Evolutionary conservation across 2,888 invertebrate species (phyloP).

Genomic region (Callimorpha dominula): DNA sequence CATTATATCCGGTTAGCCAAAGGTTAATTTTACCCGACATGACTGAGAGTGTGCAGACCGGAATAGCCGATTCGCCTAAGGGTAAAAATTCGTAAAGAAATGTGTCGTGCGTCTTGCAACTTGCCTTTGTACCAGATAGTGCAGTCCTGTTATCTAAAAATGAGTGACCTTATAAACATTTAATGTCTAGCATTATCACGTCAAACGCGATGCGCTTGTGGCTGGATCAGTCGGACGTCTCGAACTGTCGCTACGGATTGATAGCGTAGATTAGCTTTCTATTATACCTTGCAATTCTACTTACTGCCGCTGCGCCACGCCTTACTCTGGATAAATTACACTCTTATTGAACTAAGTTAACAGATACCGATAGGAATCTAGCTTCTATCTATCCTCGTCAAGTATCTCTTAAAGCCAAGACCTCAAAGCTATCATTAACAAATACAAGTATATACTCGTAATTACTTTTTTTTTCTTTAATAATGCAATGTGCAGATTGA

Average conservation of each 20-base stretch:
- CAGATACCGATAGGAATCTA: slow-evolving; percentile 15
- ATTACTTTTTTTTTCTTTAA: neutral
- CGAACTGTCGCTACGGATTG: slow-evolving; percentile 51
- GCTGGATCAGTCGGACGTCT: slow-evolving; percentile 26
- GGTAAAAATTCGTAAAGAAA: neutral
- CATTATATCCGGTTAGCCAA: neutral
- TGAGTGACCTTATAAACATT: neutral
- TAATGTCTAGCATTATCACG: neutral
- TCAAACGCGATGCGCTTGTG: slow-evolving; percentile 35
- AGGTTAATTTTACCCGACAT: neutral
- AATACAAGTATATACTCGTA: neutral
- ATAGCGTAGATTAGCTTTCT: slow-evolving; percentile 62
- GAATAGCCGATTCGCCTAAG: neutral
- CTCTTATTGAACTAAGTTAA: slow-evolving; percentile 30
- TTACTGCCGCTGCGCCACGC: slow-evolving; percentile 25
- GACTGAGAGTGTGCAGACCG: neutral
- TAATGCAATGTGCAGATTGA: neutral
- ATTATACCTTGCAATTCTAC: slow-evolving; percentile 41
- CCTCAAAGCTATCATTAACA: neutral
- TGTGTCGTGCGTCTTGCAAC: neutral
- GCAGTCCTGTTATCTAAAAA: neutral
- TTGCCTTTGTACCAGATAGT: neutral
- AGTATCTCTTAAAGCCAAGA: neutral
- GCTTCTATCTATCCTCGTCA: neutral
- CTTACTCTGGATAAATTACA: slow-evolving; percentile 44